phyloP scores from a whole-genome alignment of 2,113 vertebrate genomes.

The Aldabrachelys gigantea region DNA sequence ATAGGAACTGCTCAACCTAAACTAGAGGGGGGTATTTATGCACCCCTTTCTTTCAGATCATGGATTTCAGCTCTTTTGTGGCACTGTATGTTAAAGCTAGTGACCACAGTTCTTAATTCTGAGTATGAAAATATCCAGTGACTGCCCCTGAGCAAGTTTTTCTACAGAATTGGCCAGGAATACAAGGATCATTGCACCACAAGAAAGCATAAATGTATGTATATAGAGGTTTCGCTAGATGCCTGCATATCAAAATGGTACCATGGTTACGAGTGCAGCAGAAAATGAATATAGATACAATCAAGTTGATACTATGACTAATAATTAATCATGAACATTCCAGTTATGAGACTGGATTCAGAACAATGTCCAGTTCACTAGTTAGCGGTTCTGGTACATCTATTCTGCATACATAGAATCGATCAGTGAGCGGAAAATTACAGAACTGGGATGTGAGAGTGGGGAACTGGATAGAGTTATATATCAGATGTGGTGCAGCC shows the following conservation, averaged over 20 bases:
- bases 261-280: background rate
- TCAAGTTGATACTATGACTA: background rate
- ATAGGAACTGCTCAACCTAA: background rate
- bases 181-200: background rate
- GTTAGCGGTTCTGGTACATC: background rate
- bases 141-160: background rate
- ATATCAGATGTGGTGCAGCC: background rate
- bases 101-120: background rate
- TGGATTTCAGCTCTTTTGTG: background rate
- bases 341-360: background rate
- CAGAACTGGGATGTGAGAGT: background rate
- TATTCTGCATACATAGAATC: background rate
- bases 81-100: background rate
- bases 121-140: background rate
- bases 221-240: background rate
- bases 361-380: background rate
- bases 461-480: background rate
- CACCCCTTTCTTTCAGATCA: conserved; percentile 15
- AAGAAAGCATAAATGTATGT: background rate
- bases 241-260: background rate
- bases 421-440: background rate
- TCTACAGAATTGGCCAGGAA: background rate
- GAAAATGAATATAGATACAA: background rate
- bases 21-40: conserved; percentile 2
- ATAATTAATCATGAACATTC: background rate